Evolutionary conservation across 1,140 invertebrate species (phyloP), one percentile per base, ranked within the genome.

Genomic region (Homalodisca vitripennis): DNA sequence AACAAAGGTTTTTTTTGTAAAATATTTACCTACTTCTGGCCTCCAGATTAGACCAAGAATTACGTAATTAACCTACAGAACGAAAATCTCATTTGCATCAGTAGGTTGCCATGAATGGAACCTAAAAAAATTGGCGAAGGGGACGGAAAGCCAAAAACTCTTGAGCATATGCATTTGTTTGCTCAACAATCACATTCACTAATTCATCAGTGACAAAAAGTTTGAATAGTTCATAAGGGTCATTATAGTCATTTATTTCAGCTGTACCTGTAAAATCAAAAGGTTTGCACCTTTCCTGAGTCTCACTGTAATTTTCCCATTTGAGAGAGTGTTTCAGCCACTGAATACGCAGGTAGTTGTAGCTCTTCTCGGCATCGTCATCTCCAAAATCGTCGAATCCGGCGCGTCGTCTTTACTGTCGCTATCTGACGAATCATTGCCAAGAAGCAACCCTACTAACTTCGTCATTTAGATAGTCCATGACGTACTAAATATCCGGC

Each of bases 141-240:
- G 30, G 30, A 14, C 57, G 13, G 20, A 29, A 29, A 10, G 57
- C 6, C 24, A 62, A 31, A 30, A 62, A 62, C 14, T 62, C 22
- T 29, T 70, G 30, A 20, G 57, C 57, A 30, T 62, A 62, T 3
- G 20, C 13, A 30, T 62, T 62, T 24, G 70, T 71, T 53, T 73
- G 64, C 3, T 1, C 24, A 3, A 62, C 57, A 14, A 62, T 27
- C 29, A 3, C 20, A 30, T 30, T 31, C 29, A 62, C 20, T 13
- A 62, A 30, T 62, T 62, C 57, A 27, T 62, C 57, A 62, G 57
- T 30, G 22, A 62, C 57, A 62, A 62, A 62, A 24, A 62, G 57
- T 62, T 62, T 24, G 30, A 62, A 62, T 13, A 62, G 20, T 17
- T 31, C 30, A 20, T 62, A 62, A 3, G 30, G 24, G 20, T 29